Percentiles rank a stretch among this genome's conserved stretches.
These are phyloP conservation scores for Gallinago jamesoni DNA, from an alignment of 2,113 vertebrate species.

Conservation along the genomic window DNA sequence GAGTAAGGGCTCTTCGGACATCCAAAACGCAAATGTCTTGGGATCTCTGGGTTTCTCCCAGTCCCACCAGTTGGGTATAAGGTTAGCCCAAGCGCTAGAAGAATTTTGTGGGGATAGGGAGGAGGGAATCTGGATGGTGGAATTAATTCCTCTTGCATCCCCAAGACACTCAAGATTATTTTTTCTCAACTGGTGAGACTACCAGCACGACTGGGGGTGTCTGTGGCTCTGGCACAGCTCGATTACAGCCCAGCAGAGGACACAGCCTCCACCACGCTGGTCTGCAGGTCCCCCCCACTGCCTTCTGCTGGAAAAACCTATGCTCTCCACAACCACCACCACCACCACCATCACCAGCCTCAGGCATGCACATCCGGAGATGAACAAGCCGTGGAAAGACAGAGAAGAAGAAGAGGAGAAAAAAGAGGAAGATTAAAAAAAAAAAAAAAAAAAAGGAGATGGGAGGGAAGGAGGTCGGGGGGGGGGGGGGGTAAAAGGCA, in stretches of 20 bases:
- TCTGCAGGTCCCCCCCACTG: not conserved
- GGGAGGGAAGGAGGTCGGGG: slow-evolving; percentile 66
- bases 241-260: not conserved
- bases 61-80: not conserved
- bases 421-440: slow-evolving; percentile 42
- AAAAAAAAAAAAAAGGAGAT: slow-evolving; percentile 28
- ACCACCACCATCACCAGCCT: not conserved
- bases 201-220: not conserved
- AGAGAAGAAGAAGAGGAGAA: not conserved
- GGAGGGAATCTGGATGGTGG: not conserved
- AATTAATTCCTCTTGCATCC: not conserved
- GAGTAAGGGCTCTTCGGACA: accelerated
- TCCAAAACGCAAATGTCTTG: not conserved
- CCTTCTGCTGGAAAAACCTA: not conserved
- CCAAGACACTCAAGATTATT: not conserved
- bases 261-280: not conserved
- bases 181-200: not conserved
- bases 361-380: slow-evolving; percentile 14
- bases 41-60: not conserved
- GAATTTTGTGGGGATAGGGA: not conserved
- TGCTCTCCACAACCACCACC: not conserved
- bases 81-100: not conserved
- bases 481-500: slow-evolving; percentile 71
- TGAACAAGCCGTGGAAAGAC: slow-evolving; percentile 27
- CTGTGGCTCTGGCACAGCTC: not conserved